A percentile compares a stretch with the other conserved stretches of the same genome.
These are phyloP conservation scores for Pinna nobilis DNA, from an alignment of 1,140 invertebrate genomes.

Conservation along the genomic window DNA sequence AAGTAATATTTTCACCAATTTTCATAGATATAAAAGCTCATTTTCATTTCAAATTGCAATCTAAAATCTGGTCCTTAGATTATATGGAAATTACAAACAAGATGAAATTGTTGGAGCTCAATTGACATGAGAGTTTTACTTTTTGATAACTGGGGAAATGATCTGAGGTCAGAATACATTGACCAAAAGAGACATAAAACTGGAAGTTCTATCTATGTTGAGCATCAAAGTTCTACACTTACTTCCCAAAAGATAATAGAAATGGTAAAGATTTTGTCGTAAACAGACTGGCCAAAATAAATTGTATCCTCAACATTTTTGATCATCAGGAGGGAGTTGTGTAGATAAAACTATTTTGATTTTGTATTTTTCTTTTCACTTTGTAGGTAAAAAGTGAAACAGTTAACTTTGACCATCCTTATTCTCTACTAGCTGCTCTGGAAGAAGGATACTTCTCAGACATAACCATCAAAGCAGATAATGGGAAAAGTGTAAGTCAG, in stretches of 20 bases:
- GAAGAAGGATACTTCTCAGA: constrained; percentile 82
- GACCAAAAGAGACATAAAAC: too few species aligned
- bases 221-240: constrained; percentile 80
- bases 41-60: too few species aligned
- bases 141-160: too few species aligned
- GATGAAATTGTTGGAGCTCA: too few species aligned
- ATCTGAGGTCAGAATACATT: too few species aligned
- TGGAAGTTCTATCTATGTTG: constrained; percentile 78
- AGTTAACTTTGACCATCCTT: constrained; percentile 74
- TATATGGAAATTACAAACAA: too few species aligned
- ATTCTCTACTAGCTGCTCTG: constrained; percentile 79
- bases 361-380: background rate
- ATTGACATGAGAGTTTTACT: too few species aligned
- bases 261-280: background rate
- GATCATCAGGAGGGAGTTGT: too few species aligned
- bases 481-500: constrained; percentile 79
- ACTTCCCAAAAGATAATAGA: constrained; percentile 78
- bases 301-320: too few species aligned
- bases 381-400: constrained; percentile 60
- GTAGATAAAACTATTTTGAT: background rate
- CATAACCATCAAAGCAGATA: constrained; percentile 76
- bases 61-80: too few species aligned
- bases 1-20: too few species aligned
- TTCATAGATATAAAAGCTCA: too few species aligned
- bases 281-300: background rate